These are phyloP conservation scores for Myotis yumanensis DNA, from an alignment of 2,113 vertebrate genomes.

Conservation along the genomic window DNA sequence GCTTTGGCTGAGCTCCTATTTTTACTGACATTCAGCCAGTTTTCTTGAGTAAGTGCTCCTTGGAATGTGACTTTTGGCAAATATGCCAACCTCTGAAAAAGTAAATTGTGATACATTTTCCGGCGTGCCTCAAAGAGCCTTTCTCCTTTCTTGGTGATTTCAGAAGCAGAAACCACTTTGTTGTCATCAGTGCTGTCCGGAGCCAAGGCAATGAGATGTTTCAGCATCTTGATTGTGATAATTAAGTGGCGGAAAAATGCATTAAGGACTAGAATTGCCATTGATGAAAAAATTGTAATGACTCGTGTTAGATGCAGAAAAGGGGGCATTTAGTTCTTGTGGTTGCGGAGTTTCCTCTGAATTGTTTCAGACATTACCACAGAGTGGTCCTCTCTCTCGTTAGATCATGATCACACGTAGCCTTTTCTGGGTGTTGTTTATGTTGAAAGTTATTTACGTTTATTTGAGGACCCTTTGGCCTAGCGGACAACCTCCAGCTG, in stretches of 20 bases:
- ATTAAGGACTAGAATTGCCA: not conserved
- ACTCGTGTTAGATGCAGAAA: not conserved
- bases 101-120: not conserved
- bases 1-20: not conserved
- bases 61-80: not conserved
- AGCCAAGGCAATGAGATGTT: not conserved
- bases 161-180: not conserved
- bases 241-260: not conserved
- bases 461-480: not conserved
- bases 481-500: not conserved
- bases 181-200: not conserved
- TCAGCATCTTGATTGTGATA: not conserved
- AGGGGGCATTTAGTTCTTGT: not conserved
- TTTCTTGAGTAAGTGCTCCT: not conserved
- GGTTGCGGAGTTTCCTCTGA: not conserved
- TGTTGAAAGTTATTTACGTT: not conserved
- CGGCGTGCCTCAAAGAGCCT: not conserved
- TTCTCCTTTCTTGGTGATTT: too few species aligned
- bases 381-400: not conserved
- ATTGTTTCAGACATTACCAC: not conserved
- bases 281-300: not conserved
- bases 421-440: not conserved
- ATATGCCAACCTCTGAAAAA: not conserved
- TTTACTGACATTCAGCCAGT: not conserved
- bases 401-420: not conserved